Evolutionary conservation across 2,888 invertebrate genomes (phyloP).

Genomic region (Epicampocera succincta): DNA sequence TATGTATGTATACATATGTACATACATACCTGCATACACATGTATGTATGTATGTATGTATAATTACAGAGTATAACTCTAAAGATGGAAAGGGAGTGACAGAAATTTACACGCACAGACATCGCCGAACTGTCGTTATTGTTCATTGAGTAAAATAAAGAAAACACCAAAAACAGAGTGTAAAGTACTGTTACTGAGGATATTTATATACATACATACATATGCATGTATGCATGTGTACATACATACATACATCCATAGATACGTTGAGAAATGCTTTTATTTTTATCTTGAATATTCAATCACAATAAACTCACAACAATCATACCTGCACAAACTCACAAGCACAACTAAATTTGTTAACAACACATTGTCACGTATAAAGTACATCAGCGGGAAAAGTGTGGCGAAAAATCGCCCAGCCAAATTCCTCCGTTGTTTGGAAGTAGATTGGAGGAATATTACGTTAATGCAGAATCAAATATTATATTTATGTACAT

Average conservation of each 20-base stretch:
- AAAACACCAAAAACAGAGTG: neutral
- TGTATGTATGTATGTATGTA: no score
- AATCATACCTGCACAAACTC: neutral
- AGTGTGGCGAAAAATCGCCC: neutral
- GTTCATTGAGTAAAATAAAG: slow-evolving; percentile 23
- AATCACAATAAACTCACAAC: neutral
- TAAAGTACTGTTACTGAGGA: slow-evolving; percentile 17
- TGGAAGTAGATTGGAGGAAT: no score
- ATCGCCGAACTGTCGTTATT: neutral
- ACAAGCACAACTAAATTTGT: neutral
- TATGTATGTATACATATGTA: no score
- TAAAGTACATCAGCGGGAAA: neutral
- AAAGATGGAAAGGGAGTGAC: neutral
- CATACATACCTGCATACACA: neutral
- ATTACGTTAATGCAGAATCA: no score
- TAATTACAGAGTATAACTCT: neutral
- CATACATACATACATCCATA: no score
- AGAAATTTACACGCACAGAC: slow-evolving; percentile 6
- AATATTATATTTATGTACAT: no score
- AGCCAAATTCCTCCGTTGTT: neutral
- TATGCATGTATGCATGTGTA: no score
- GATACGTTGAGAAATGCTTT: slow-evolving; percentile 35
- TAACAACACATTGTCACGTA: slow-evolving; percentile 1
- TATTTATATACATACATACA: no score
- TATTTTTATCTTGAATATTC: slow-evolving; percentile 1